Conservation (phyloP, 2,888 invertebrate species). For the Fragum fragum region DNA sequence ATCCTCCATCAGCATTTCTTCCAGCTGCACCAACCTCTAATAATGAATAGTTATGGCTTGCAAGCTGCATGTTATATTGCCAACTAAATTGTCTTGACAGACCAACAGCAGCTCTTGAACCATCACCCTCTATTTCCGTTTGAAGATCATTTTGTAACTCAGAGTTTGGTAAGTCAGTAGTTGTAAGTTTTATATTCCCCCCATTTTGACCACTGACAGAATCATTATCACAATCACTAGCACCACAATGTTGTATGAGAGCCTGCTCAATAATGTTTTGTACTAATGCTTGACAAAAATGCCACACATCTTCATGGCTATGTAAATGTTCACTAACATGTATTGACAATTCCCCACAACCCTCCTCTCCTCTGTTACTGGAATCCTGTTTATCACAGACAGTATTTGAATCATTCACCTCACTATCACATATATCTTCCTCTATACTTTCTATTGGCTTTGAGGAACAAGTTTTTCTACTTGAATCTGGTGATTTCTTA, state of each 20-base stretch:
- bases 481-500: slow-evolving; percentile 19
- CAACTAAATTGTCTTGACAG: slow-evolving; percentile 67
- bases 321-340: not conserved
- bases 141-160: not conserved
- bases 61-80: slow-evolving; percentile 75
- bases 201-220: not conserved
- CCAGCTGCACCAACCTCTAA: slow-evolving; percentile 41
- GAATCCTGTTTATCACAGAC: slow-evolving; percentile 8
- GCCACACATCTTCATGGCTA: not conserved
- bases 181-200: not conserved
- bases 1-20: slow-evolving; percentile 39
- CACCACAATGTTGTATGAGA: slow-evolving; percentile 14
- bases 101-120: not conserved
- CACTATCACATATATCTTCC: slow-evolving; percentile 19
- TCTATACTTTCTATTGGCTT: slow-evolving; percentile 1
- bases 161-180: not conserved
- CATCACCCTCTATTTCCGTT: not conserved
- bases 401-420: slow-evolving; percentile 11
- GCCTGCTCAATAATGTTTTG: slow-evolving; percentile 11
- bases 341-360: not conserved
- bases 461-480: not conserved
- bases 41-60: slow-evolving; percentile 67
- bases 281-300: slow-evolving; percentile 16
- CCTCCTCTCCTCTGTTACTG: not conserved
- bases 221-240: slow-evolving; percentile 25